Evolutionary conservation across 1,140 invertebrate genomes (phyloP), one percentile per base, ranked within the genome.

Genomic region (Globodera ellingtonae): DNA sequence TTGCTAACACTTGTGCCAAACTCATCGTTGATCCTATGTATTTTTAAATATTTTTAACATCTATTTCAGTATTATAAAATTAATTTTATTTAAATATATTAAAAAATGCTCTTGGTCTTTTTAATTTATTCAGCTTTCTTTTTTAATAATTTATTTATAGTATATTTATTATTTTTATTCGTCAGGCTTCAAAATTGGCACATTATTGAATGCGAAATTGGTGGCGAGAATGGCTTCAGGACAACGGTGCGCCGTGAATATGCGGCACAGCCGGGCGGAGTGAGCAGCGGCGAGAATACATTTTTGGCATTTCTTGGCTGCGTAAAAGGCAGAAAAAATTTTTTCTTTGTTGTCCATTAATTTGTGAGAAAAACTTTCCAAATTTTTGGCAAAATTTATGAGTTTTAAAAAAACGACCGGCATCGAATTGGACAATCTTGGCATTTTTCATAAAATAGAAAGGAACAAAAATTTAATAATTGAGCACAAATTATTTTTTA

Each of bases 121-220:
- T 35, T 35, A 35, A 35, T 35, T 35, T 35, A 35, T 52, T 70
- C 6, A 46, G 0, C 15, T 46, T 44, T 15, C 6, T 46, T 75
- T 4, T 21, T 83, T 65, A 70, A 56, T 21, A 15, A 15, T 77
- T 62, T 47, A 69, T 75, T 35, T 8, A 35, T n/a, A n/a, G 13
- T 21, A n/a, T 44, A 46, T 24, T 69, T 48, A 9, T 69, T 9
- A n/a, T 67, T 76, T n/a, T 35, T 10, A 76, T 66, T 76, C 66
- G 82, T 15, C 80, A 92, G 92, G 67, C 80, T 92, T 47, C 86
- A 82, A 52, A 90, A 92, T 78, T 91, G 91, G 90, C 92, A 93
- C 85, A 90, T 92, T 44, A 91, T 93, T 9, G 91, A 92, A 86
- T 90, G 92, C 50, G 91, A 92, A 70, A 91, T 90, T 3, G 91